Percentiles rank a stretch among this genome's conserved stretches.
These are phyloP conservation scores for Epizoanthus illoricatus DNA, from an alignment of 92 coral and sea anemone genomes.

Conservation along the genomic window DNA sequence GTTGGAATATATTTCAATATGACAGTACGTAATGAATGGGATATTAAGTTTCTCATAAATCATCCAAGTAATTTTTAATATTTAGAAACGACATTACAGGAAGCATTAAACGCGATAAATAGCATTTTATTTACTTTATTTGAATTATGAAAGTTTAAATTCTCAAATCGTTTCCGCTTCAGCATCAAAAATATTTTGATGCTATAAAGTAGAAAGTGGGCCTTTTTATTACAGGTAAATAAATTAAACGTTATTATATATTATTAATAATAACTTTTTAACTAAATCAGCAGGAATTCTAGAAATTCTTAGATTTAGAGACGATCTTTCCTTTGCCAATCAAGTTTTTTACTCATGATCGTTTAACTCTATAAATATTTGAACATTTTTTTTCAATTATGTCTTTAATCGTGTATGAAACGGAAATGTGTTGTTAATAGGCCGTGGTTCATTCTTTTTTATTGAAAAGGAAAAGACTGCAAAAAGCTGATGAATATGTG, in stretches of 20 bases:
- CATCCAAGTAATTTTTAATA: background rate
- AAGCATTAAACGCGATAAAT: background rate
- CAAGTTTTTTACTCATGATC: background rate
- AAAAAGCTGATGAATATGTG: too few relatives aligned
- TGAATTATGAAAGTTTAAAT: too few relatives aligned
- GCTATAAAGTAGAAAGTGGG: too few relatives aligned
- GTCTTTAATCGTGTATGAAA: background rate
- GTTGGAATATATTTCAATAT: too few relatives aligned
- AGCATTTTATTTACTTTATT: background rate
- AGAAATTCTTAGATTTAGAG: background rate
- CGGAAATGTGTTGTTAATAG: conserved; percentile 14
- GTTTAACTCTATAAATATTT: background rate
- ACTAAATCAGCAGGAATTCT: background rate
- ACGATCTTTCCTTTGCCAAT: background rate
- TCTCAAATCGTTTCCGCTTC: too few relatives aligned
- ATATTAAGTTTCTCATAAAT: background rate
- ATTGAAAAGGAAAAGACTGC: background rate
- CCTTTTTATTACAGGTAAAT: too few relatives aligned
- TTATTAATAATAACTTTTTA: too few relatives aligned
- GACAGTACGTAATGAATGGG: too few relatives aligned
- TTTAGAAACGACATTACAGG: background rate
- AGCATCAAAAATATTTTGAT: too few relatives aligned
- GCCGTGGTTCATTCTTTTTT: background rate
- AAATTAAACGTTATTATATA: too few relatives aligned
- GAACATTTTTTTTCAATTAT: background rate